Base-by-base conservation (phyloP, 2,113 vertebrate species). In the Calcarius ornatus region DNA sequence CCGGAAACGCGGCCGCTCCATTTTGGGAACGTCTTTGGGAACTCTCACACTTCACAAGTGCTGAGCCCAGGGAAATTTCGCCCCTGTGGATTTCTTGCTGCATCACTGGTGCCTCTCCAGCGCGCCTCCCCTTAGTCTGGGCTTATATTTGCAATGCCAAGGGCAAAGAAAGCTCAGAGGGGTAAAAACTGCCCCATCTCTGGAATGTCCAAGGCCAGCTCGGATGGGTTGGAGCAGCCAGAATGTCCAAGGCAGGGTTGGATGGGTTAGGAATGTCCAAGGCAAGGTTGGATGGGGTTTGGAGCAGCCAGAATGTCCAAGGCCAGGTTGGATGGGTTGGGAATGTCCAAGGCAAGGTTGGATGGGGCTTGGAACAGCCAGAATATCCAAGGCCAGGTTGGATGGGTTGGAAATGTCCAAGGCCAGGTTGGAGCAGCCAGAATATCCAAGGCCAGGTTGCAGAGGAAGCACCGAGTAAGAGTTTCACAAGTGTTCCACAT, bases 41-140 rank as follows among this genome's bases (percentile, higher is more conserved):
- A 47, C 47, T 61, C 71, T 93, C 75, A 64, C 37, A 4, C 59
- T 79, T 43, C 2, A 1, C 82, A 91, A 88, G 47, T 38, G 71
- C 94, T 93, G 88, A 94, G 82, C 40, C 25, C 59, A 28, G 76
- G 68, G 70, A 75, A 82, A 82, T 72, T 69, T 7, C 68, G 51
- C 30, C 83, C 82, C 88, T 12, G 5, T 51, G 68, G 40, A 33
- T 47, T 71, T 76, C 28, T 4, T 56, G 57, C 69, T 76, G 0
- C 40, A 15, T 47, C 43, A 2, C 60, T 2, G 5, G 59, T 13
- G 15, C 59, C 51, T 31, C 47, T 22, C 12, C 11, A 81, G 80
- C 48, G 25, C 59, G 13, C 2, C 30, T n/a, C 25, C 7, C 56
- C 27, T 20, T 1, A 1, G 2, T 0, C 8, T 31, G 50, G 13